Conservation (phyloP, 2,113 vertebrate species). For the Gallinago jamesoni region DNA sequence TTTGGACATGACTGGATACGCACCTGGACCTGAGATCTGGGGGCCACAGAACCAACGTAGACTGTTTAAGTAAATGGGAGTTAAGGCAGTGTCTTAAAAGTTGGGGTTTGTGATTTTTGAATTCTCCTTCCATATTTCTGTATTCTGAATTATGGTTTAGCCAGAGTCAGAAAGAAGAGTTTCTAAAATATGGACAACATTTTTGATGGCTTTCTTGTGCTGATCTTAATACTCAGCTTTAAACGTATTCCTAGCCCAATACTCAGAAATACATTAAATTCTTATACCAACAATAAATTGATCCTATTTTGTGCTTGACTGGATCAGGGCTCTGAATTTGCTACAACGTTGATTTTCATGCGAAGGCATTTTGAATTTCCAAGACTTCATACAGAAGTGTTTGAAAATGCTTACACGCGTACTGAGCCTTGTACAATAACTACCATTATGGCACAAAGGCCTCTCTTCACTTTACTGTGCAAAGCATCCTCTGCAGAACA, state of each 20-base stretch:
- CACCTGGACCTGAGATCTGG: background rate
- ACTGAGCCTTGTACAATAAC: background rate
- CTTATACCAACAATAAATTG: background rate
- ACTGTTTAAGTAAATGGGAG: background rate
- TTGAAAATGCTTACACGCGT: background rate
- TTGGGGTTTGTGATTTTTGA: background rate
- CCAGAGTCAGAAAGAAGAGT: background rate
- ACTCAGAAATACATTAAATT: background rate
- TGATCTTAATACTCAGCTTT: background rate
- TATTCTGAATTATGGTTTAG: background rate
- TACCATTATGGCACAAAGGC: background rate
- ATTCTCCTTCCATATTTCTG: background rate
- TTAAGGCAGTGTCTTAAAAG: background rate
- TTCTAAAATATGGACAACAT: background rate
- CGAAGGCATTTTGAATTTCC: background rate
- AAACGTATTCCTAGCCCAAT: background rate
- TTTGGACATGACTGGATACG: background rate
- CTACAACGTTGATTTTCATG: background rate
- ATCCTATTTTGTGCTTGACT: background rate
- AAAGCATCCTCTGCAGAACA: background rate
- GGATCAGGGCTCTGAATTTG: background rate
- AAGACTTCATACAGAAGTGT: background rate
- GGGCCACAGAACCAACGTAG: background rate
- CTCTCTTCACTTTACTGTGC: background rate
- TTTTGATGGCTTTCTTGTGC: background rate